Base-by-base conservation (phyloP, 2,888 invertebrate species). In the Abrostola tripartita region DNA sequence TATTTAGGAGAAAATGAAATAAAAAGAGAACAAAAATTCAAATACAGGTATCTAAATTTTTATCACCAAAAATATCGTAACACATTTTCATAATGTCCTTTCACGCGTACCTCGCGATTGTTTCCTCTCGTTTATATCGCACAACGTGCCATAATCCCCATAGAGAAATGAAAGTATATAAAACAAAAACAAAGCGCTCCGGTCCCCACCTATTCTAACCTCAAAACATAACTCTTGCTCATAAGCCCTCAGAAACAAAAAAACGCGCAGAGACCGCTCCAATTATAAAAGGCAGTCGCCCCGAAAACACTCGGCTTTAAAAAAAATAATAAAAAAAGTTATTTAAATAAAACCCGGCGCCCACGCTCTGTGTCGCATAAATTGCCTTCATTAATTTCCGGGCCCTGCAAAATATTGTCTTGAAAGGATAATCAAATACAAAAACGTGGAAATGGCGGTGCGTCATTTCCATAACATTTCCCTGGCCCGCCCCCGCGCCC, bases 341-440 rank as follows among this genome's bases (percentile, higher is more conserved):
- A 93, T 93, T 94, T 94, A 93, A 93, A 94, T 92, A 94, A 93
- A 92, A 92, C 87, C 91, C 87, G 82, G 85, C 87, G 86, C 85
- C 87, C 88, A 82, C 87, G 85, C 88, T 90, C 87, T 86, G 87
- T 92, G 93, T 93, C 93, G 93, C 94, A 94, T 94, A 94, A 94
- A 94, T 94, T 94, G 93, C 92, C 88, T 92, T 91, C 93, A 93
- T 93, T 94, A 93, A 94, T 94, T 92, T 94, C 94, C 94, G 93
- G 92, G 79, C 89, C 91, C 90, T 89, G 90, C 92, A 90, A 94
- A 94, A 94, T 94, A 94, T 94, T 94, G 93, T 94, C 94, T 94
- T 94, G 94, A 94, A 94, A 94, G 94, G 93, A 94, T 94, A 94
- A 94, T 94, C 94, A 94, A 94, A 94, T 94, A 94, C 93, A 93